Evolutionary conservation across 2,113 vertebrate genomes (phyloP), one percentile per base, ranked within the genome.

Genomic region (Copsychus sechellarum): DNA sequence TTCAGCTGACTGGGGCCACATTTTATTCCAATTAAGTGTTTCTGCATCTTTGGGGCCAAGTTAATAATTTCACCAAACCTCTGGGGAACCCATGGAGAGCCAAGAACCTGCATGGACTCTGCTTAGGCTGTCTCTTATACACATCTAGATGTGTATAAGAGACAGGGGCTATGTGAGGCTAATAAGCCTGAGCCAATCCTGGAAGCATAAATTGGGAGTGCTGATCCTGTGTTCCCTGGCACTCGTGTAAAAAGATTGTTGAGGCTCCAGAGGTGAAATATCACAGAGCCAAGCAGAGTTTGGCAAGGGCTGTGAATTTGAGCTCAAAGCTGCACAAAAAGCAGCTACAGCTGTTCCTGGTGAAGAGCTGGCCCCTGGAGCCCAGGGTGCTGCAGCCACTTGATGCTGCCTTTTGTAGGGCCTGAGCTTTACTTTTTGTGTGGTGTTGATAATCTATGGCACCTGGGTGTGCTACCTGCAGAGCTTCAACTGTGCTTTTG

Each of bases 401-500:
- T 76, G 73, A 26, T 69, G 33, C 57, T 67, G 28, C 70, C 29
- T 91, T 91, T 48, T 38, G 26, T 66, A 74, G 56, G 15, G 9
- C 38, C 36, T 34, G 18, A 78, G 33, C n/a, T 81, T 23, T 88
- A 3, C 6, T 40, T 73, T 50, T 51, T 47, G 3, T n/a, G 24
- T 24, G 12, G 11, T 0, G 0, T 48, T 42, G n/a, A 14, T 78
- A 53, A 45, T 65, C 40, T 22, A 1, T 6, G 1, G 19, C 61
- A 40, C 51, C 61, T 87, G 34, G 4, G 5, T 71, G 26, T 81
- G 48, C 73, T 67, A 2, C 18, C 38, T 54, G 12, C 16, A 57
- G 66, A 71, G 40, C 12, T 62, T 34, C 53, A 60, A 8, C 43
- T 81, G 13, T 60, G 33, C 28, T 82, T 87, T 53, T 36, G 8